Base-by-base conservation (phyloP, 2,797 vertebrate species). In the Tauraco hartlaubi region DNA sequence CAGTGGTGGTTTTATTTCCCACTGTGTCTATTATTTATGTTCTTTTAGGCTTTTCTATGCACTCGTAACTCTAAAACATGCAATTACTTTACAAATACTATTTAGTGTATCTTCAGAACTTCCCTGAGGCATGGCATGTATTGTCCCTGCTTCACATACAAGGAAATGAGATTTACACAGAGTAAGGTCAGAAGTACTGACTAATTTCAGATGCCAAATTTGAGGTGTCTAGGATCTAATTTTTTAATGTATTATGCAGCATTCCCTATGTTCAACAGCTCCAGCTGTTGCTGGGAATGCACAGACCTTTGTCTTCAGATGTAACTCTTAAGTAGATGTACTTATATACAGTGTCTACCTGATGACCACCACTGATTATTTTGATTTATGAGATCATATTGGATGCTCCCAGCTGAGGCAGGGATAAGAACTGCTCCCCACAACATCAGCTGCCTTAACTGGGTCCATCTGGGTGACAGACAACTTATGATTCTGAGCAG, bases 1-100 rank as follows among this genome's bases (percentile, higher is more conserved):
- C 55, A 79, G 68, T 35, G 20, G 18, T 85, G 64, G 49, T 59
- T 88, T 91, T 85, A 61, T 90, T 94, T 88, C 87, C 79, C 41
- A 61, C 72, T 88, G 64, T 90, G 87, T 64, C 52, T 83, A 49
- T 85, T 92, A 90, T 83, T 90, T 85, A 58, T 74, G 21, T 81
- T 85, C 41, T 91, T 9, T 83, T 58, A 44, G 51, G 15, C 6
- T 90, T 86, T 94, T 78, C 64, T 94, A 4, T 61, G 16, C 28
- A 2, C 17, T 92, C 19, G n/a, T 61, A 73, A 69, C 19, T 92
- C 33, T 81, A 61, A 85, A 92, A 59, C 29, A 81, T 1, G 3
- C 29, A 78, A 78, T 88, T 83, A 68, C 44, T 83, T 79, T 61
- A 71, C 22, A 77, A 92, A 68, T 52, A 43, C n/a, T 28, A 19